phyloP scores from a whole-genome alignment of 2,888 invertebrate species.

The Sphaeridia pumilis region DNA sequence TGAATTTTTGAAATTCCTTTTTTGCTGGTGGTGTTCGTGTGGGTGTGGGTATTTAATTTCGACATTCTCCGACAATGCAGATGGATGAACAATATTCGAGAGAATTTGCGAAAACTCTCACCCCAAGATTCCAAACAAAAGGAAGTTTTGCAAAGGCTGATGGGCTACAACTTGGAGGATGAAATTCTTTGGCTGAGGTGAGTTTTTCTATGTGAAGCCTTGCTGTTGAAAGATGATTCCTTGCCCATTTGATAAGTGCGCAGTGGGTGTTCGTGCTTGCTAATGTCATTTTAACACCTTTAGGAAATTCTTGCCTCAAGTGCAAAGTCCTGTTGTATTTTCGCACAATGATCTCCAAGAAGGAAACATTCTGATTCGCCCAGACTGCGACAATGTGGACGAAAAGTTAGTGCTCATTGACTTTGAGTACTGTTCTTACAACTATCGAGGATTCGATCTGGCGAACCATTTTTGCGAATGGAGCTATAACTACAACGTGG shows the following conservation, averaged over 20 bases:
- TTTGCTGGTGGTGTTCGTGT: too few relatives aligned
- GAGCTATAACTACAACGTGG: conserved; percentile 74
- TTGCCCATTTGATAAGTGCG: too few relatives aligned
- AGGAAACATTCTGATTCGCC: conserved; percentile 56
- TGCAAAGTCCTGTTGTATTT: conserved; percentile 72
- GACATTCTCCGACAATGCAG: too few relatives aligned
- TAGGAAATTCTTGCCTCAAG: conserved; percentile 43
- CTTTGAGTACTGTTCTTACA: conserved; percentile 92
- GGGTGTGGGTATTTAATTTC: too few relatives aligned
- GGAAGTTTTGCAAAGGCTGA: conserved; percentile 41
- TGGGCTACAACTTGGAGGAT: conserved; percentile 49
- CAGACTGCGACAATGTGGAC: conserved; percentile 40
- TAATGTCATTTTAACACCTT: too few relatives aligned
- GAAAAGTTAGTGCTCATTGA: conserved; percentile 63
- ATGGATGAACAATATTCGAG: conserved; percentile 37
- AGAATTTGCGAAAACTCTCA: conserved; percentile 36
- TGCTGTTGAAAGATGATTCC: too few relatives aligned
- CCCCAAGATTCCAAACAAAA: conserved; percentile 41
- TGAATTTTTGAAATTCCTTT: conserved; percentile 46
- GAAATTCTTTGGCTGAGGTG: conserved; percentile 61
- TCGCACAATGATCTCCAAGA: conserved; percentile 94
- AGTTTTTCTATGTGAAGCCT: conserved; percentile 36
- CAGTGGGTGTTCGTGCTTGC: too few relatives aligned
- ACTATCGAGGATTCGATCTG: conserved; percentile 82
- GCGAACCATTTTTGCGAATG: conserved; percentile 93